Percentiles rank a stretch among this genome's conserved stretches.
Conservation (phyloP, 2,888 invertebrate genomes). For the Lycocerus yunnanus region DNA sequence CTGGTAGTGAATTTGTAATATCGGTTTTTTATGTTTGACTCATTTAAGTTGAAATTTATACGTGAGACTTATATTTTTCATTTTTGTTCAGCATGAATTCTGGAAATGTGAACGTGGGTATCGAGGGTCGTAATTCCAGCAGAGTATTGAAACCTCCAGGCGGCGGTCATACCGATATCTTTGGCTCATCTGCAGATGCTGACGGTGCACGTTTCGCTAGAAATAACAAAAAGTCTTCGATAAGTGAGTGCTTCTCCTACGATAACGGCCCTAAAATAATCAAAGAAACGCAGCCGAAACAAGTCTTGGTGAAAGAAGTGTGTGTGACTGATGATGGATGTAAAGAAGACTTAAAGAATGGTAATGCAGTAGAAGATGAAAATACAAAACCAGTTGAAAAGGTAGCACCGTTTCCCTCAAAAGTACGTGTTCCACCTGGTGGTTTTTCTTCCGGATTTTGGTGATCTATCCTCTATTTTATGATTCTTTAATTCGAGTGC, state of each 20-base stretch:
- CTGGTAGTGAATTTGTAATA: not conserved
- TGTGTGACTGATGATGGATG: not conserved
- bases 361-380: constrained; percentile 6
- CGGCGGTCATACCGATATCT: constrained; percentile 56
- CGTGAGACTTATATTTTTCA: not conserved
- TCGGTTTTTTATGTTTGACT: not conserved
- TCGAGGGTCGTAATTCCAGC: constrained; percentile 46
- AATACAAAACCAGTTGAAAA: constrained; percentile 1
- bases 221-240: constrained; percentile 10
- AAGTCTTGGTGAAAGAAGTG: not conserved
- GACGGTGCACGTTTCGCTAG: not conserved
- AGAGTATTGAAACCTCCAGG: constrained; percentile 58
- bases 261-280: not conserved
- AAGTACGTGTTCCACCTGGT: constrained; percentile 46
- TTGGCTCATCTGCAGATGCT: constrained; percentile 34
- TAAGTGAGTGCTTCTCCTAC: constrained; percentile 19
- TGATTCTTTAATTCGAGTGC: not conserved
- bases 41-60: not conserved
- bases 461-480: constrained; percentile 32
- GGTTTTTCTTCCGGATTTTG: constrained; percentile 47
- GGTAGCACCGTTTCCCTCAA: constrained; percentile 17
- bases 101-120: constrained; percentile 41
- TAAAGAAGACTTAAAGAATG: not conserved
- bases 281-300: not conserved
- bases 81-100: constrained; percentile 40